Conservation (phyloP, 2,888 invertebrate genomes). For the Hoplodrina ambigua region DNA sequence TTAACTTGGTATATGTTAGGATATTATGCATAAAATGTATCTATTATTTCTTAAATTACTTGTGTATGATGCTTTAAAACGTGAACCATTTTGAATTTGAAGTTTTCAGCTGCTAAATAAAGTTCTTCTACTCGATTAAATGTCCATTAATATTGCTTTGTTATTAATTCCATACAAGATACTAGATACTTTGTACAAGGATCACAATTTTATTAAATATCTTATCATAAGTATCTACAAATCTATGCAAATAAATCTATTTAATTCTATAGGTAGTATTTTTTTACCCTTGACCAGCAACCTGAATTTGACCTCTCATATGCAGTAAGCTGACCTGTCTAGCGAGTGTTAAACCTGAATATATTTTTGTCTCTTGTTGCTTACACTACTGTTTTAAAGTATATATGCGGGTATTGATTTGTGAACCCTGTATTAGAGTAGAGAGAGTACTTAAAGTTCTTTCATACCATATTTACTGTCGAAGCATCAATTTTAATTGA, state of each 20-base stretch:
- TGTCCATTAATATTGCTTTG: no score
- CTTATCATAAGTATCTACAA: no score
- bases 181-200: no score
- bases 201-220: no score
- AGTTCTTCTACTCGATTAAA: no score
- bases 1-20: conserved; percentile 13
- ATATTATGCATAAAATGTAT: conserved; percentile 13
- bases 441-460: neutral
- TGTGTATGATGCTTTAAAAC: conserved; percentile 4
- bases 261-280: no score
- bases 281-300: no score
- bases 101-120: no score
- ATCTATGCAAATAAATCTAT: no score
- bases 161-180: no score
- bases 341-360: neutral
- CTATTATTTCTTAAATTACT: conserved; percentile 12
- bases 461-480: neutral
- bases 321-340: no score
- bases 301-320: no score
- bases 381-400: neutral
- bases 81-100: neutral
- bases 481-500: conserved; percentile 22
- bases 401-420: conserved; percentile 6
- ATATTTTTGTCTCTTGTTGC: neutral
- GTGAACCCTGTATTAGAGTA: neutral